Conservation (phyloP, 2,888 invertebrate species). For the Craniophora ligustri region DNA sequence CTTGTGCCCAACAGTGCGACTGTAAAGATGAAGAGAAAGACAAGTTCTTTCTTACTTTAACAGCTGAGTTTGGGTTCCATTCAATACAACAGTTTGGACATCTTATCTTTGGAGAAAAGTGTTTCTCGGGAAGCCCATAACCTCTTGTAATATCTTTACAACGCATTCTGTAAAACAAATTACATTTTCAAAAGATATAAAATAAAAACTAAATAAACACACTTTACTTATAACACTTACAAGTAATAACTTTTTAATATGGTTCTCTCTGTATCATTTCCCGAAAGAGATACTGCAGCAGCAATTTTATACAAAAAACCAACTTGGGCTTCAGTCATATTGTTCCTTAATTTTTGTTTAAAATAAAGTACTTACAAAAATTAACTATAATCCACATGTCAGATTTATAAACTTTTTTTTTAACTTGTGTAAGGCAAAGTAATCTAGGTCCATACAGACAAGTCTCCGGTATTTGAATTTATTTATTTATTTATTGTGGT, state of each 20-base stretch:
- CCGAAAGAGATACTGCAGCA: slow-evolving; percentile 52
- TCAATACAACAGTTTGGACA: slow-evolving; percentile 77
- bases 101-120: slow-evolving; percentile 71
- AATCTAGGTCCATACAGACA: too few species aligned
- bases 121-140: slow-evolving; percentile 72
- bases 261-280: slow-evolving; percentile 56
- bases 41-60: slow-evolving; percentile 62
- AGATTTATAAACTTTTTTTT: too few species aligned
- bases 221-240: slow-evolving; percentile 62
- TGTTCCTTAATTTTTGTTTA: slow-evolving; percentile 2
- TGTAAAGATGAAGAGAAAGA: not conserved
- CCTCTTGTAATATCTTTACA: slow-evolving; percentile 73
- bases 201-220: not conserved
- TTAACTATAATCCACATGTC: too few species aligned
- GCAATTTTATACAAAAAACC: slow-evolving; percentile 73
- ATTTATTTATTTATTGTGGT: too few species aligned
- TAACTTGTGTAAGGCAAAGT: too few species aligned
- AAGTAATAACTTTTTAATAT: slow-evolving; percentile 77
- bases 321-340: slow-evolving; percentile 74
- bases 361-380: too few species aligned
- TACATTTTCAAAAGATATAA: not conserved
- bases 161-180: slow-evolving; percentile 68
- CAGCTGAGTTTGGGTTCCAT: slow-evolving; percentile 67
- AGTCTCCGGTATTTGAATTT: too few species aligned
- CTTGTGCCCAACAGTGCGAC: too few species aligned